Base-by-base conservation (phyloP, 2,113 vertebrate genomes). In the Origma solitaria region DNA sequence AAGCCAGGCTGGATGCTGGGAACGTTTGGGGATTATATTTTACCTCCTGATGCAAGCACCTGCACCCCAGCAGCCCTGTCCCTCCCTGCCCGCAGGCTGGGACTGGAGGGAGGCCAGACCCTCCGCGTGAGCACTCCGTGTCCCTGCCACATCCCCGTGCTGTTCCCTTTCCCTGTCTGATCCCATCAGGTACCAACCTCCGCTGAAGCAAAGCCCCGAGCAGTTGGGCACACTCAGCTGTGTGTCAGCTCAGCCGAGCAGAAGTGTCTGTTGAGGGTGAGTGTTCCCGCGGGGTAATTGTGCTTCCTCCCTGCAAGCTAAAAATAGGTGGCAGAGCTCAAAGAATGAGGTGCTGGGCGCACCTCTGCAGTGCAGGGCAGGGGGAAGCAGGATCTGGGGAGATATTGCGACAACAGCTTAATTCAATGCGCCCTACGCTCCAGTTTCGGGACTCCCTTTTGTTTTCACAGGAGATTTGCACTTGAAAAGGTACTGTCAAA, bases 401-500 rank as follows among this genome's bases (percentile, higher is more conserved):
- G 71, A 7, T 72, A 78, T 72, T 65, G 84, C 86, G 76, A 85
- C 78, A 73, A 2, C 71, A 50, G 75, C 75, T 91, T 45, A 0
- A 24, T 80, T 82, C 91, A 10, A 4, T 3, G 78, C 77, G 17
- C 60, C 40, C 4, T 5, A 3, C 7, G 28, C 96, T 80, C 85
- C 54, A 5, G 58, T 66, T 83, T 94, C 11, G 3, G 75, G 85
- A 50, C 45, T 92, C 54, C 66, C 69, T 70, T 93, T 93, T 93
- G 90, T 93, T 90, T 90, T 20, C 68, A 2, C 68, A 2, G 50
- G 50, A 66, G 75, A 91, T 95, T 95, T 94, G 94, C 96, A 82
- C 95, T 95, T 91, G 91, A 95, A 95, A 95, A 97, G 96, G 71
- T 90, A 5, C 93, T 61, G 70, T 66, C 86, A 57, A 35, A 95